Conservation (phyloP, 2,888 invertebrate genomes). For the Seira musarum region DNA sequence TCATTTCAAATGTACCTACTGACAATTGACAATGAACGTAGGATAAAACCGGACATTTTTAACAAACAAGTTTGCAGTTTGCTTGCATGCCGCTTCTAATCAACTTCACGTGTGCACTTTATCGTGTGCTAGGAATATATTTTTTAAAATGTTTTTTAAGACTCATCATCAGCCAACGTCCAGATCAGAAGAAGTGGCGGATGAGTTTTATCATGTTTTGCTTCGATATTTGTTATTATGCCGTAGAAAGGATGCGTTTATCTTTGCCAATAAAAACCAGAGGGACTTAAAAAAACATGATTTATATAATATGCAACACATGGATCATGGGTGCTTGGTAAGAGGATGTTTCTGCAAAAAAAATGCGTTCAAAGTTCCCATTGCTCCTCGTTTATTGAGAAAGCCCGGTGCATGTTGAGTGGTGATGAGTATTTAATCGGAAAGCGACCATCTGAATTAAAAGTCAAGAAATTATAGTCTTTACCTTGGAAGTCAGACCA, state of each 20-base stretch:
- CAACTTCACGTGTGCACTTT: conserved; percentile 5
- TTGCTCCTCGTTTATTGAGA: too few species aligned
- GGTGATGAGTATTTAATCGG: too few species aligned
- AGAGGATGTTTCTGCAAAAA: neutral
- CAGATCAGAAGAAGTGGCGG: neutral
- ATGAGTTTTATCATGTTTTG: neutral
- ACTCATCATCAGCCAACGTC: too few species aligned
- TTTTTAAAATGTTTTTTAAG: neutral
- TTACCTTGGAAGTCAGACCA: too few species aligned
- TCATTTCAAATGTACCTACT: too few species aligned
- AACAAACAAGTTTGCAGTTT: too few species aligned
- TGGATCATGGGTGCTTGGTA: neutral
- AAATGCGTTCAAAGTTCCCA: neutral
- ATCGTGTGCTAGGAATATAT: conserved; percentile 3
- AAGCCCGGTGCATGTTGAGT: too few species aligned
- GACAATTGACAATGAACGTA: too few species aligned
- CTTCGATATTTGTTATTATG: neutral
- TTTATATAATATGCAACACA: neutral
- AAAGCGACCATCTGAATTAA: too few species aligned
- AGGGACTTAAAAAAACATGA: neutral
- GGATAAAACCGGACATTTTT: too few species aligned
- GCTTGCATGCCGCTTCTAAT: too few species aligned
- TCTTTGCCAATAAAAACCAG: neutral
- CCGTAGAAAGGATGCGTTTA: neutral
- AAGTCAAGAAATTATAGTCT: too few species aligned